Conservation (phyloP, 2,113 vertebrate species). For the Thermophis baileyi region DNA sequence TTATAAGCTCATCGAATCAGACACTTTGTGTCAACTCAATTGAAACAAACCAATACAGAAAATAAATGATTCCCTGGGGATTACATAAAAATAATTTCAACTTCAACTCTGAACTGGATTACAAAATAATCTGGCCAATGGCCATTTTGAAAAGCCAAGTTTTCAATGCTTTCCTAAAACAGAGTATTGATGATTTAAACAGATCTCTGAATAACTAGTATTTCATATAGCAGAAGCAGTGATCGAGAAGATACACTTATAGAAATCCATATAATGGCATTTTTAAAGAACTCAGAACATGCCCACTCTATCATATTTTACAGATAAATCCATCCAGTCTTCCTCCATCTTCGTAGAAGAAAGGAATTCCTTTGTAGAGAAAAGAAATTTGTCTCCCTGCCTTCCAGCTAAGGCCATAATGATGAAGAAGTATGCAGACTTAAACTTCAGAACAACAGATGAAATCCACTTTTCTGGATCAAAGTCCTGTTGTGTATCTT, state of each 20-base stretch:
- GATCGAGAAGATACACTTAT: background rate
- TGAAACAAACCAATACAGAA: background rate
- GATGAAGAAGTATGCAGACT: too few relatives aligned
- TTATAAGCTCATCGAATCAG: background rate
- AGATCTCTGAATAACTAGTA: background rate
- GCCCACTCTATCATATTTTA: background rate
- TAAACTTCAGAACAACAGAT: too few relatives aligned
- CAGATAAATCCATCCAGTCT: background rate
- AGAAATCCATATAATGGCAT: background rate
- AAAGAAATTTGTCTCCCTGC: too few relatives aligned
- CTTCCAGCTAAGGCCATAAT: too few relatives aligned
- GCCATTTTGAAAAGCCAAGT: background rate
- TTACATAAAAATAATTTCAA: background rate
- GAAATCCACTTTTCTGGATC: background rate
- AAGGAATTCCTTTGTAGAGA: too few relatives aligned
- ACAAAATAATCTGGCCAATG: background rate
- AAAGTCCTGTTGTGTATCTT: background rate
- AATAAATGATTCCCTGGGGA: background rate
- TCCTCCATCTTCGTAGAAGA: too few relatives aligned
- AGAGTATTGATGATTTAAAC: background rate
- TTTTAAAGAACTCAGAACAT: background rate
- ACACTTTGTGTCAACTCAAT: background rate
- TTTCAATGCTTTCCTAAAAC: background rate
- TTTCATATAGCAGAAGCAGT: background rate
- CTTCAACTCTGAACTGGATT: background rate